Evolutionary conservation across 92 coral and sea anemone genomes (phyloP).

Genomic region (Zoanthus gigantus): DNA sequence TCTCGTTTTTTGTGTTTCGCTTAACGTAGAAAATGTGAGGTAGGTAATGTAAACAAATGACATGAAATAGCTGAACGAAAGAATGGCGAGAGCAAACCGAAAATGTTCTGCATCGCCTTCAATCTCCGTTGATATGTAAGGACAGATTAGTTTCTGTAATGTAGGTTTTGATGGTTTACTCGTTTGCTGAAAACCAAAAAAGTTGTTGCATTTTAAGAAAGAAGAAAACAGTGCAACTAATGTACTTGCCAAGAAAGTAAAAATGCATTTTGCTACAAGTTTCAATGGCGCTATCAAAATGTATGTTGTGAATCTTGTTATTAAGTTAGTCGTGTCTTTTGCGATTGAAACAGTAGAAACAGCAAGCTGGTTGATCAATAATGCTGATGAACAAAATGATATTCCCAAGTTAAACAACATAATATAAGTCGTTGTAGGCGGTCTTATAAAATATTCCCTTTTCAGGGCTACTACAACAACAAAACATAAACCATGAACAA

Average conservation of each 20-base stretch:
- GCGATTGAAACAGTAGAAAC: not conserved
- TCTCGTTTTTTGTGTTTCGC: not conserved
- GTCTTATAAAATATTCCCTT: constrained; percentile 34
- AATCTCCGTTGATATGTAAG: not conserved
- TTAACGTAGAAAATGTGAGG: constrained; percentile 9
- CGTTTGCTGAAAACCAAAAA: not conserved
- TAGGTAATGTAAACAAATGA: constrained; percentile 25
- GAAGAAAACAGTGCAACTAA: constrained; percentile 3
- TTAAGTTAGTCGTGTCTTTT: not conserved
- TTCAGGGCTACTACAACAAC: constrained; percentile 31
- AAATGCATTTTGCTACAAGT: not conserved
- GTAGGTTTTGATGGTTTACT: constrained; percentile 12
- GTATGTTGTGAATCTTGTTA: not conserved
- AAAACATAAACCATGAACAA: constrained; percentile 32
- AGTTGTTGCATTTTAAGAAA: not conserved
- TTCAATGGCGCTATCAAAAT: constrained; percentile 10
- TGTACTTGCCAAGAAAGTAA: not conserved
- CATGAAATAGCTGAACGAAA: constrained; percentile 29
- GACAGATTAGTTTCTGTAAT: constrained; percentile 15
- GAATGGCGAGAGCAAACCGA: not conserved
- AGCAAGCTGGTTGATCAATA: constrained; percentile 23
- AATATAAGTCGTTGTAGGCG: constrained; percentile 1
- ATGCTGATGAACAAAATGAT: constrained; percentile 14
- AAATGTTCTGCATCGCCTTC: not conserved
- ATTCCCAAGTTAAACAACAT: constrained; percentile 5